Conservation (phyloP, 2,797 vertebrate species). For the Scarus forsteni region DNA sequence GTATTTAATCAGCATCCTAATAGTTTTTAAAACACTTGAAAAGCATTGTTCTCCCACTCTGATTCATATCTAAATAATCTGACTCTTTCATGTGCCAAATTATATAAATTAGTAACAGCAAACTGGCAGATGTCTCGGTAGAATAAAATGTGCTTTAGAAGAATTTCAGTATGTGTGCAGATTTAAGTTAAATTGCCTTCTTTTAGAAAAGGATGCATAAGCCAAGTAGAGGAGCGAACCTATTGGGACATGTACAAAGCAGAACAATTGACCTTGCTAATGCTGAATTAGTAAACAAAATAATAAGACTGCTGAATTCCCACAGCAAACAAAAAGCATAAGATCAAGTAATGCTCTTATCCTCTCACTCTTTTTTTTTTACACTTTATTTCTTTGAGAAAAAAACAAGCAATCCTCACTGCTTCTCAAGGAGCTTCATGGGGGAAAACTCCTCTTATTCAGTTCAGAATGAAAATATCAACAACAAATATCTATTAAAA, state of each 20-base stretch:
- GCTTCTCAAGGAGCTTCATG: conserved; percentile 7
- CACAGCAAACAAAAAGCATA: conserved; percentile 45
- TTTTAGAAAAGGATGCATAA: conserved; percentile 25
- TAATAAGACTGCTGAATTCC: conserved; percentile 49
- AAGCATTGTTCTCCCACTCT: not conserved
- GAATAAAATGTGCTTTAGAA: not conserved
- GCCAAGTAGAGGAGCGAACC: conserved; percentile 26
- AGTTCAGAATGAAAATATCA: not conserved
- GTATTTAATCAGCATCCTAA: no score
- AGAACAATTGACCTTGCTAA: conserved; percentile 52
- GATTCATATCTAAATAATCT: not conserved
- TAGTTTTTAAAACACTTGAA: not conserved
- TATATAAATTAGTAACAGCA: not conserved
- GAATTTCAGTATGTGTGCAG: not conserved
- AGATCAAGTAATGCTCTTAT: conserved; percentile 27
- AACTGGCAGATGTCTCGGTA: not conserved
- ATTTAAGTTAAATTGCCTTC: conserved; percentile 29
- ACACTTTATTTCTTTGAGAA: conserved; percentile 9
- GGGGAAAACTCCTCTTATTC: not conserved
- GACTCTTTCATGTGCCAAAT: not conserved
- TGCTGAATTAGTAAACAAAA: conserved; percentile 64
- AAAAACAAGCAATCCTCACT: conserved; percentile 4
- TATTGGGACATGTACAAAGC: conserved; percentile 37
- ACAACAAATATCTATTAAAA: not conserved
- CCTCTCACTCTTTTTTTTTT: conserved; percentile 11